These are phyloP conservation scores for Phodopus roborovskii DNA, from an alignment of 2,113 vertebrate genomes.

Conservation along the genomic window DNA sequence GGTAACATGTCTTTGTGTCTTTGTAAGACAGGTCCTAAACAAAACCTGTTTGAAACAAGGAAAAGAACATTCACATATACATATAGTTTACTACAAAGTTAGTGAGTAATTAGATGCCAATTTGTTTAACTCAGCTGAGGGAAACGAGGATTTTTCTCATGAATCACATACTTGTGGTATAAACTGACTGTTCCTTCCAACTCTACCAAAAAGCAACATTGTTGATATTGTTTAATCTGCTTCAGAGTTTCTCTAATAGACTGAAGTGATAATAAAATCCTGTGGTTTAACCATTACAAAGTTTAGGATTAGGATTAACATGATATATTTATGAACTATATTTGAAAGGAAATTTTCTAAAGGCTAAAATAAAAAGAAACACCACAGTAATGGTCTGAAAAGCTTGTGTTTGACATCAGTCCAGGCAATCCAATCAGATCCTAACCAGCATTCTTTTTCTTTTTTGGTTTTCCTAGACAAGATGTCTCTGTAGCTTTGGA, in stretches of 20 bases:
- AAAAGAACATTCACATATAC: neutral
- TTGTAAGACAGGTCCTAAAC: neutral
- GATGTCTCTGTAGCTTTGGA: no score
- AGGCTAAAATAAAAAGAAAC: neutral
- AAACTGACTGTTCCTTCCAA: neutral
- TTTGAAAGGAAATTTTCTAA: constrained; percentile 2
- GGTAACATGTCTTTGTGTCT: neutral
- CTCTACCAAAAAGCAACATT: neutral
- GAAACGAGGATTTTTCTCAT: neutral
- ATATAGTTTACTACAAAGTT: constrained; percentile 13
- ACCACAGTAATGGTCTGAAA: neutral
- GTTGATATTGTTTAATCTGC: neutral
- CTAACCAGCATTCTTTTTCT: neutral
- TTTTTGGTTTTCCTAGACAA: no score
- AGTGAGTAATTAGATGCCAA: constrained; percentile 7
- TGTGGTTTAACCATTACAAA: neutral
- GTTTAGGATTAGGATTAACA: neutral
- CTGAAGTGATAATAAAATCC: neutral
- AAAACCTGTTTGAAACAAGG: constrained; percentile 5
- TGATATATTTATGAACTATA: neutral
- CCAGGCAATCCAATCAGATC: neutral
- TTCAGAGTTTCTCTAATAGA: neutral
- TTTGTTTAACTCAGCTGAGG: neutral
- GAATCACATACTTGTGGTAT: neutral
- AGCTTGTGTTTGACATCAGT: neutral